Evolutionary conservation across 2,888 invertebrate species (phyloP), one percentile per base, ranked within the genome.

Genomic region (Pseudoips prasinana): DNA sequence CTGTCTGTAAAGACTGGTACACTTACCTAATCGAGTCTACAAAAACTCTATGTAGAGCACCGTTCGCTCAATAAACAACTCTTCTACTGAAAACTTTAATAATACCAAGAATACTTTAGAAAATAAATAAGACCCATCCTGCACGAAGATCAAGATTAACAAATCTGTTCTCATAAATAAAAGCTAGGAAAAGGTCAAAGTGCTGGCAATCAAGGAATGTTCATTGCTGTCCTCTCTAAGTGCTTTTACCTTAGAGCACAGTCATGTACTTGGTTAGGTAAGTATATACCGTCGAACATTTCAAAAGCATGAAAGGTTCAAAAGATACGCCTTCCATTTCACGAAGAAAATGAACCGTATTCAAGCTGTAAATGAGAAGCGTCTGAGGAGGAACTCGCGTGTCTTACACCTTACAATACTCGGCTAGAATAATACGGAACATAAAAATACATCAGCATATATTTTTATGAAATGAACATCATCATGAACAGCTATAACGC

Each of bases 301-400:
- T 55, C 64, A 55, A 62, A 66, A 62, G 65, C 64, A 46, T 73
- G 65, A 76, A 76, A 78, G 73, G 71, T 63, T 79, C 75, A 80
- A 85, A 83, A 73, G 72, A 74, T 62, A 27, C 30, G 44, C 64
- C 62, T 69, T 67, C 64, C 66, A 69, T 76, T 74, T 69, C 66
- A 70, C 57, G 58, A 53, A 67, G 67, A 76, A 81, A 84, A 79
- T 72, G 64, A 64, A 59, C 68, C 64, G 70, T 65, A 79, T 87
- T 85, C 83, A 86, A 44, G 62, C 56, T 67, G 64, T 61, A 81
- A 80, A 86, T 84, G 85, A 81, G 76, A 71, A 72, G 53, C 69
- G 59, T 57, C 47, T 53, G 40, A 38, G 45, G 31, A 27, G 34
- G 28, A 40, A 47, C 49, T 40, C 22, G 30, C 25, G 33, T 37